Percentiles rank a stretch among this genome's conserved stretches.
These are phyloP conservation scores for Argyrosomus japonicus DNA, from an alignment of 2,113 vertebrate genomes.

Conservation along the genomic window DNA sequence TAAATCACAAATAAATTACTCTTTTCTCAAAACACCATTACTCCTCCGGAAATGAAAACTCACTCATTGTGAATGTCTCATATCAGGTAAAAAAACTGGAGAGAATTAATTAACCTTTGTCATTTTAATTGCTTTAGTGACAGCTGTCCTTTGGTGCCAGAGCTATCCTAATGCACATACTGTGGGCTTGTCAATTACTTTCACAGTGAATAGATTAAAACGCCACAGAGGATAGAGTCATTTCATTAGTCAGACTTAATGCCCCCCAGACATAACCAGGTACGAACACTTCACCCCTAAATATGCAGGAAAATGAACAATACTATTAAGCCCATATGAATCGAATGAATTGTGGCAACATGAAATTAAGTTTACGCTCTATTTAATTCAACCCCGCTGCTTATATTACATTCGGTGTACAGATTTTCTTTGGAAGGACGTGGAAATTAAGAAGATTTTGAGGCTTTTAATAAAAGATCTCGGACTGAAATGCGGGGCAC, in stretches of 20 bases:
- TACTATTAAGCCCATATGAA: slow-evolving; percentile 74
- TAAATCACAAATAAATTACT: slow-evolving; percentile 76
- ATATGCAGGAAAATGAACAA: slow-evolving; percentile 78
- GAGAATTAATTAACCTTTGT: slow-evolving; percentile 86
- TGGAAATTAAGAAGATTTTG: slow-evolving; percentile 50
- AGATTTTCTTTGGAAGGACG: slow-evolving; percentile 17
- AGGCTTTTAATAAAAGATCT: slow-evolving; percentile 60
- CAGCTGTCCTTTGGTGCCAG: slow-evolving; percentile 79
- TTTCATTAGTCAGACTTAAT: slow-evolving; percentile 82
- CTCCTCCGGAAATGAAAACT: slow-evolving; percentile 78
- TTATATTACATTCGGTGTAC: slow-evolving; percentile 44
- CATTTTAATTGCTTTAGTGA: slow-evolving; percentile 85
- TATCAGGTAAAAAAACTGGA: slow-evolving; percentile 81
- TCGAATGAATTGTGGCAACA: slow-evolving; percentile 77
- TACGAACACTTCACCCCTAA: slow-evolving; percentile 76
- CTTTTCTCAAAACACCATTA: slow-evolving; percentile 77
- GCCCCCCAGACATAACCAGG: slow-evolving; percentile 79
- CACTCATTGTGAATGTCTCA: slow-evolving; percentile 76
- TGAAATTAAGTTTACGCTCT: slow-evolving; percentile 80
- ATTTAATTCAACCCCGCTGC: slow-evolving; percentile 70
- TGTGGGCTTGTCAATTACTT: slow-evolving; percentile 82
- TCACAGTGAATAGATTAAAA: slow-evolving; percentile 83
- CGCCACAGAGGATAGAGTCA: slow-evolving; percentile 79
- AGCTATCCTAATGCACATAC: slow-evolving; percentile 77
- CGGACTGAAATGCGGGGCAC: slow-evolving; percentile 41